Evolutionary conservation across 2,797 vertebrate genomes (phyloP).

Genomic region (Microctenopoma stevenorrisi): DNA sequence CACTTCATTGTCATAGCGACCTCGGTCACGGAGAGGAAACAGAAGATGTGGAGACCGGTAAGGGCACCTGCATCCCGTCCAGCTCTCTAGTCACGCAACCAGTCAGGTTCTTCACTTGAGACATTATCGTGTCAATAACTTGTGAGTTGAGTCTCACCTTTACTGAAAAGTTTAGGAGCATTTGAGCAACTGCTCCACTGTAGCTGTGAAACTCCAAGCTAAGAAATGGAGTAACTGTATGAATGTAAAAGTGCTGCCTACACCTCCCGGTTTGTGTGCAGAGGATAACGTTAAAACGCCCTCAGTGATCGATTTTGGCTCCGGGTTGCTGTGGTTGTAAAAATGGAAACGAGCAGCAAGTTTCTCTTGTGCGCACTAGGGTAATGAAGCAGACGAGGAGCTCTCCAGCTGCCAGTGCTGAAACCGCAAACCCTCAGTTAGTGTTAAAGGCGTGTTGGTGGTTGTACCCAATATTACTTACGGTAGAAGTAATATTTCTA

Average conservation of each 20-base stretch:
- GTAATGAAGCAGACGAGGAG: slow-evolving; percentile 48
- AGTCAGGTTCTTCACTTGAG: neutral
- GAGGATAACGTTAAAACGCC: slow-evolving; percentile 25
- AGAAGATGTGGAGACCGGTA: slow-evolving; percentile 94
- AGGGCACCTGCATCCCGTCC: slow-evolving; percentile 69
- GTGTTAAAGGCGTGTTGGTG: too few relatives aligned
- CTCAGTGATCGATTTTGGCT: slow-evolving; percentile 36
- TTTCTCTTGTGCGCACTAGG: slow-evolving; percentile 35
- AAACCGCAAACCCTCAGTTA: slow-evolving; percentile 40
- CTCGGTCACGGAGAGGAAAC: slow-evolving; percentile 87
- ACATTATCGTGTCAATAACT: neutral
- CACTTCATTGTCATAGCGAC: slow-evolving; percentile 94
- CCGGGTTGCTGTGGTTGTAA: slow-evolving; percentile 17
- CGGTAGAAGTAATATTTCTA: too few relatives aligned
- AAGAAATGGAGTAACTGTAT: neutral
- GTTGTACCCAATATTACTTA: too few relatives aligned
- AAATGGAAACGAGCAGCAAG: slow-evolving; percentile 19
- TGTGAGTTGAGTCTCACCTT: neutral
- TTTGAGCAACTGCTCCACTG: slow-evolving; percentile 11
- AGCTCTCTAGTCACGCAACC: neutral
- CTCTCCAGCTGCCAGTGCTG: slow-evolving; percentile 73
- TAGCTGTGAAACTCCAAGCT: slow-evolving; percentile 1
- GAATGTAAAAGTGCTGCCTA: slow-evolving; percentile 18
- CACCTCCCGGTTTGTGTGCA: slow-evolving; percentile 9
- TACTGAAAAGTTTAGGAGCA: neutral